Base-by-base conservation (phyloP, 2,888 invertebrate species). In the Crematogaster levior region DNA sequence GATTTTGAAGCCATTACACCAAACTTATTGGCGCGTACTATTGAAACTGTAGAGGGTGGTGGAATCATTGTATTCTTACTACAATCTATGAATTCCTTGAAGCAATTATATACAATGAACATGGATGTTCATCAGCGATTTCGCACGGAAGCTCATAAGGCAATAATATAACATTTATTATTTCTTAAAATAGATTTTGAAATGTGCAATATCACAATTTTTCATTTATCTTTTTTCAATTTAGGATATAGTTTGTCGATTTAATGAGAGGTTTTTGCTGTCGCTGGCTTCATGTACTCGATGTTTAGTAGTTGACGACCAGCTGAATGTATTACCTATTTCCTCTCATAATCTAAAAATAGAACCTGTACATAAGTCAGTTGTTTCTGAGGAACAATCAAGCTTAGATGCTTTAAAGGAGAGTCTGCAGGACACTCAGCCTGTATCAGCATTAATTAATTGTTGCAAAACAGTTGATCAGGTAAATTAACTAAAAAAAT, bases 81-180 rank as follows among this genome's bases (percentile, higher is more conserved):
- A 18, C 97, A 97, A 92, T 96, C 97, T 0, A 96, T 99, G 92
- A 96, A 96, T 80, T 99, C 99, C 0, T 95, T 99, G 34, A 97
- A 98, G 92, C 99, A 99, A 94, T 95, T 99, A 4, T 99, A 98
- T 93, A 98, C 99, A 0, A 97, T 99, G 96, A 97, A 97, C 86
- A 99, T 99, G 99, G 99, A 99, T 95, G 99, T 99, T 1, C 99
- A 99, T 95, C 97, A 98, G 86, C 96, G 98, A 89, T 99, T 98
- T 93, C 96, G 99, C 88, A 99, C 99, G 0, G 99, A 99, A 95
- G 97, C 99, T 0, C 98, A 99, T 93, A 96, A 97, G 84, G 92
- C 91, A 90, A 77, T 15, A 58, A 68, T 12, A 61, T 18, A 24
- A 37, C 1, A 56, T n/a, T n/a, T n/a, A n/a, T 34, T 58, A 9